Conservation (phyloP, 2,113 vertebrate genomes). For the Hipposideros armiger region DNA sequence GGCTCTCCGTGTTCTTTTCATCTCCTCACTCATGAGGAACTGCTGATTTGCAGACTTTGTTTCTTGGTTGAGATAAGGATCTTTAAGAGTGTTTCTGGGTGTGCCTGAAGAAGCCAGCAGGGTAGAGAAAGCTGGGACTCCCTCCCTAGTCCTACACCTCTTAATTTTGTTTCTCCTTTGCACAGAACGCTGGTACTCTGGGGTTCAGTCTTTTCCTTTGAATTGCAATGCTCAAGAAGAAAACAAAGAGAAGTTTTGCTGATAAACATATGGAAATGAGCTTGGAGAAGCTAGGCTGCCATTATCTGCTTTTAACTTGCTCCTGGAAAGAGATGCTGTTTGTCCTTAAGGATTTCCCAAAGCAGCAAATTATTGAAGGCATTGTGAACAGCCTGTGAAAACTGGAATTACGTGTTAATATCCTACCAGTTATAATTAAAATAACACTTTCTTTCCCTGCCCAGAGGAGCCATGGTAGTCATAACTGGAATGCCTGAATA, state of each 20-base stretch:
- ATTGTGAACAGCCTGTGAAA: neutral
- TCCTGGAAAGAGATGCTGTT: neutral
- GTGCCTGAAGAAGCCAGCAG: neutral
- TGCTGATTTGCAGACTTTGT: neutral
- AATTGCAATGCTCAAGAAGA: conserved; percentile 13
- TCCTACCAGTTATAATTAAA: conserved; percentile 30
- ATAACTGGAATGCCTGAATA: neutral
- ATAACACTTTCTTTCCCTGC: neutral
- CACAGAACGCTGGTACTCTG: neutral
- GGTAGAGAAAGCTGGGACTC: neutral
- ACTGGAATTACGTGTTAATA: conserved; percentile 27
- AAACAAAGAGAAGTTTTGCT: conserved; percentile 26
- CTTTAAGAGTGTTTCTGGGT: neutral
- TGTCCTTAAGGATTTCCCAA: neutral
- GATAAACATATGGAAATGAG: neutral
- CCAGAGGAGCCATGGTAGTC: neutral
- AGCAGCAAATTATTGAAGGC: neutral
- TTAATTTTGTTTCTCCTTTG: conserved; percentile 43
- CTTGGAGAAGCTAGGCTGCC: neutral
- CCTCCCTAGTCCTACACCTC: neutral
- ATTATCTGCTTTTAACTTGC: neutral
- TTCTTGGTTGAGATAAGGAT: neutral
- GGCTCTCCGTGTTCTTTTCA: neutral
- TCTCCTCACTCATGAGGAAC: neutral
- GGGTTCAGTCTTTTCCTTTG: conserved; percentile 30